Base-by-base conservation (phyloP, 2,888 invertebrate species). In the Diaperis boleti region DNA sequence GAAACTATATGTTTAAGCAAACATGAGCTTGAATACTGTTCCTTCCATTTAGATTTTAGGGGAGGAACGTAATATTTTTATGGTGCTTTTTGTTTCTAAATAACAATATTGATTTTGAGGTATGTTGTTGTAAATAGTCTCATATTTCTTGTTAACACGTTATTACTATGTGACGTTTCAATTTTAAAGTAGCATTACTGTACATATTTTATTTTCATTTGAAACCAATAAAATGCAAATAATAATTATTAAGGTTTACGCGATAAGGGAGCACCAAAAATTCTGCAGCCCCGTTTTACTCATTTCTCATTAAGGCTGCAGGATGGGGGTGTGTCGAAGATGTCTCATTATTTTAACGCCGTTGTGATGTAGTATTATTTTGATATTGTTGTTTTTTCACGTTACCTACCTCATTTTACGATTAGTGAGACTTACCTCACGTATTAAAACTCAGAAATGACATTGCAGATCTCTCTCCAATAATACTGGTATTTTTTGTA, bases 401-500 rank as follows among this genome's bases (percentile, higher is more conserved):
- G 68, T 67, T 68, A 72, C 71, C 76, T 76, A 76, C 76, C 76
- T 76, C 76, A 76, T 72, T 70, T 73, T 67, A 65, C 57, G 60
- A 68, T 61, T 59, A 66, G 52, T 45, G 56, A 56, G 56, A 55
- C 31, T 55, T 42, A 42, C 42, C 55, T 56, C 45, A 45, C 54
- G 29, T 63, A 49, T 35, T 18, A 22, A 56, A 64, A 68, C 56
- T 57, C 70, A 71, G 54, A 67, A 59, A 67, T 61, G 64, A 64
- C 61, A 59, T 61, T 59, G 62, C 68, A 72, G 76, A 75, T 75
- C 75, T 76, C 76, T 72, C 65, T 65, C 22, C 72, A 73, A 69
- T 70, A 74, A 74, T 73, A 74, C 74, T 69, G 74, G 75, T 75
- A 76, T 74, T 72, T 72, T 77, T 77, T 75, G 73, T 78, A 78